Conservation (phyloP, 2,888 invertebrate genomes). For the Cheilosia soror region DNA sequence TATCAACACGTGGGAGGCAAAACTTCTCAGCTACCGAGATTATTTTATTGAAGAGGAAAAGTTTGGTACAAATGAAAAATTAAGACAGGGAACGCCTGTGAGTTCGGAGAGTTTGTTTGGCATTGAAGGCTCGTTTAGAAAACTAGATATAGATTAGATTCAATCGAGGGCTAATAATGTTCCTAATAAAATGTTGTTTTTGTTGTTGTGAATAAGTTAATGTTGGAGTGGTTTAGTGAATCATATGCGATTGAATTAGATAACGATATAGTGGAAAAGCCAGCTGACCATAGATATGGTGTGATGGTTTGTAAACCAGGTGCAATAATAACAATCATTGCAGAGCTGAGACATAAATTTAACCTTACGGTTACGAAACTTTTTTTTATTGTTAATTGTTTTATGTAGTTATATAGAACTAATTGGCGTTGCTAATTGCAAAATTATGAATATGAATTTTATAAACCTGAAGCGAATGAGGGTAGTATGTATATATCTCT, state of each 20-base stretch:
- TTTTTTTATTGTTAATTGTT: too few relatives aligned
- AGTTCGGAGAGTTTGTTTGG: conserved; percentile 81
- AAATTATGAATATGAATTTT: too few relatives aligned
- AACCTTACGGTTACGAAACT: too few relatives aligned
- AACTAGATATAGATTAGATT: conserved; percentile 81
- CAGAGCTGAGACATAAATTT: too few relatives aligned
- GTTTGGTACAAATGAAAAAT: conserved; percentile 82
- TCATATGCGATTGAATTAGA: conserved; percentile 4
- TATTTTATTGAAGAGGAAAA: conserved; percentile 81
- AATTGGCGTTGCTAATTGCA: too few relatives aligned
- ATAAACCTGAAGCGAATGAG: too few relatives aligned
- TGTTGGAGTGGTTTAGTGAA: background rate
- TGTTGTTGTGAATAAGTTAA: conserved; percentile 2
- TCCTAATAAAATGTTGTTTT: conserved; percentile 24
- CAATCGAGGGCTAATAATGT: background rate
- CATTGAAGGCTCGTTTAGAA: conserved; percentile 82
- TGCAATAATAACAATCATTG: too few relatives aligned
- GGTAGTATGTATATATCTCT: too few relatives aligned
- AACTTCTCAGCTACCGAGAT: conserved; percentile 79
- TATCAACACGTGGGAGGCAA: conserved; percentile 81
- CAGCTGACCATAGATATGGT: too few relatives aligned
- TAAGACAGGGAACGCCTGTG: conserved; percentile 80
- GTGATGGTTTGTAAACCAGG: too few relatives aligned
- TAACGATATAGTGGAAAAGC: background rate
- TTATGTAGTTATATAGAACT: too few relatives aligned